Evolutionary conservation across 2,113 vertebrate genomes (phyloP).

Genomic region (Empidonax alnorum): DNA sequence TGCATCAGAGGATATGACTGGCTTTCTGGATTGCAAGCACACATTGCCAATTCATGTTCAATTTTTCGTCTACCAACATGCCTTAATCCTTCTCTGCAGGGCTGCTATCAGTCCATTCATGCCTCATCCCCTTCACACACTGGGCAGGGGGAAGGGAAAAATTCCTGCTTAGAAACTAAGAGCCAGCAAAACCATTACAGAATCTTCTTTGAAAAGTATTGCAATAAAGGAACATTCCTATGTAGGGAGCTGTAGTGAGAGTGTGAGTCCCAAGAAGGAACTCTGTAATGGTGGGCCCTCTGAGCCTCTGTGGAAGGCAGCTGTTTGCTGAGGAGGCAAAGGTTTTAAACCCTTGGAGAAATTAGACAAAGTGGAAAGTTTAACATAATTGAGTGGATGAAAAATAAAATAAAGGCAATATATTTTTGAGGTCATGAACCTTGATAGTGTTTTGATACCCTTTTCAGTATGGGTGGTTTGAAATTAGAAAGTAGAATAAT

Average conservation of each 20-base stretch:
- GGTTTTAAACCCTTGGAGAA: not conserved
- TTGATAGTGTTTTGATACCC: not conserved
- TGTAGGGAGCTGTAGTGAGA: not conserved
- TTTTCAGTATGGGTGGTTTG: not conserved
- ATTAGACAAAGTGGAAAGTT: not conserved
- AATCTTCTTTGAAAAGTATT: not conserved
- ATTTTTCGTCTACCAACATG: not conserved
- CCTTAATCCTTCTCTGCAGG: not conserved
- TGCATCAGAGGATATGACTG: accelerated
- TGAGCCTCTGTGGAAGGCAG: not conserved
- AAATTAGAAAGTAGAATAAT: not conserved
- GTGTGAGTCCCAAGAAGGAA: not conserved
- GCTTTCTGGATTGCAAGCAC: not conserved
- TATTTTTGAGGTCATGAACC: not conserved
- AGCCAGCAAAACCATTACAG: too few species aligned
- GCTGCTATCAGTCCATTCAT: not conserved
- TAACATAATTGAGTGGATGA: not conserved
- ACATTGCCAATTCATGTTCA: accelerated
- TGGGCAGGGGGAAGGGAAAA: too few species aligned
- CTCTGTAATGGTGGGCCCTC: not conserved
- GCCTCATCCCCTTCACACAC: too few species aligned
- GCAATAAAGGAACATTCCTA: not conserved
- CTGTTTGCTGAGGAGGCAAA: not conserved
- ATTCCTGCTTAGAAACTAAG: too few species aligned
- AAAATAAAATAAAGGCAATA: not conserved